These are phyloP conservation scores for Acleris sparsana DNA, from an alignment of 2,888 invertebrate genomes.

Conservation along the genomic window DNA sequence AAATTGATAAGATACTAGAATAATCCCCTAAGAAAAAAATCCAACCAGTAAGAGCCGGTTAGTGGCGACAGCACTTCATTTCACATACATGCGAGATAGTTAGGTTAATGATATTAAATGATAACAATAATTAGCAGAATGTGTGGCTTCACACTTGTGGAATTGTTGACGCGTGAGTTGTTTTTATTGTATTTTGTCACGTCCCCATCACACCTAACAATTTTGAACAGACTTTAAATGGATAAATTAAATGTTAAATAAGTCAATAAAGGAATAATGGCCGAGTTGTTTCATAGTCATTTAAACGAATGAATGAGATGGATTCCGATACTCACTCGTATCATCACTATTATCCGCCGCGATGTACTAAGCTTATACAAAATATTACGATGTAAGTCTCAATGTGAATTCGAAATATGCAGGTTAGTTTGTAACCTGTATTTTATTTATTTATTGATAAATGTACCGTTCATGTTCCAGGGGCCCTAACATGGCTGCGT, in stretches of 20 bases:
- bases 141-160: constrained; percentile 48
- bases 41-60: not conserved
- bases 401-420: not conserved
- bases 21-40: no score
- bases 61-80: not conserved
- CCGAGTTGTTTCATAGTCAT: constrained; percentile 16
- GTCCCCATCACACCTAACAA: constrained; percentile 38
- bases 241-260: constrained; percentile 44
- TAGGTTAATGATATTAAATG: constrained; percentile 33
- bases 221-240: constrained; percentile 44
- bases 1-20: no score
- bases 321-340: not conserved
- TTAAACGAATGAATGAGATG: no score
- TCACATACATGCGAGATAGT: constrained; percentile 19
- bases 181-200: constrained; percentile 27
- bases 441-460: constrained; percentile 30
- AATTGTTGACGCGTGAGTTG: constrained; percentile 40
- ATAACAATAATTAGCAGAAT: constrained; percentile 60
- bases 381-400: not conserved
- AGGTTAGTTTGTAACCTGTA: constrained; percentile 13
- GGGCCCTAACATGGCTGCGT: no score
- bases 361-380: not conserved
- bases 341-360: not conserved
- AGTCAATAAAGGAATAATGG: constrained; percentile 50
- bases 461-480: constrained; percentile 35